Evolutionary conservation across 2,113 vertebrate species (phyloP), one percentile per base, ranked within the genome.

Genomic region (Paraplagusia blochii): DNA sequence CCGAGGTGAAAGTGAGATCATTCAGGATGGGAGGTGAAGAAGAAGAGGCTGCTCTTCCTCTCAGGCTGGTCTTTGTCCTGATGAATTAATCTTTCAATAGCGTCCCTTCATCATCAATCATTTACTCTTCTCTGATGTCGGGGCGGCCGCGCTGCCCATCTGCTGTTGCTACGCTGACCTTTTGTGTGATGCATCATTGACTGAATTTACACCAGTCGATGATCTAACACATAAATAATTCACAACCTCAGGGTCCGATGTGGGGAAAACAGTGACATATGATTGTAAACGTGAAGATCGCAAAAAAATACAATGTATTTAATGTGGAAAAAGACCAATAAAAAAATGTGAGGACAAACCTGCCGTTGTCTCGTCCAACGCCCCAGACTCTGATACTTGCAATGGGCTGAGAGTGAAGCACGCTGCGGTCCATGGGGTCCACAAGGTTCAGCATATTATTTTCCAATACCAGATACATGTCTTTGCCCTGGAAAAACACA

Each of bases 301-400:
- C 36, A 7, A n/a, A 57, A 45, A 57, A 45, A 8, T 13, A 59
- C 36, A 59, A 8, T 3, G 8, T 22, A 42, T 60, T 10, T 11
- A 33, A 7, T 1, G n/a, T 14, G 44, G n/a, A 51, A 60, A 51
- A 13, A 4, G 9, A 19, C 11, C 2, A 43, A 40, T 17, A 34
- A 40, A 34, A 54, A 3, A 11, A n/a, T 11, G 50, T 9, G 1
- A 9, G 12, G 35, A 81, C 93, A 93, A 72, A 98, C 96, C 96
- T 94, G 74, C 95, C 95, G 0, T 98, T 98, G 90, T 99, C 96
- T 0, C 96, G 93, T 2, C 96, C 95, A 53, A 99, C 96, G 0
- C 96, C 96, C 96, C 96, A 99, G 38, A 99, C 95, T 0, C 96
- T 88, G 84, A 99, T 99, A 88, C 95, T 99, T 53, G 93, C 93